Percentiles rank a stretch among this genome's conserved stretches.
Conservation (phyloP, 1,140 invertebrate genomes). For the Sitobion miscanthi region DNA sequence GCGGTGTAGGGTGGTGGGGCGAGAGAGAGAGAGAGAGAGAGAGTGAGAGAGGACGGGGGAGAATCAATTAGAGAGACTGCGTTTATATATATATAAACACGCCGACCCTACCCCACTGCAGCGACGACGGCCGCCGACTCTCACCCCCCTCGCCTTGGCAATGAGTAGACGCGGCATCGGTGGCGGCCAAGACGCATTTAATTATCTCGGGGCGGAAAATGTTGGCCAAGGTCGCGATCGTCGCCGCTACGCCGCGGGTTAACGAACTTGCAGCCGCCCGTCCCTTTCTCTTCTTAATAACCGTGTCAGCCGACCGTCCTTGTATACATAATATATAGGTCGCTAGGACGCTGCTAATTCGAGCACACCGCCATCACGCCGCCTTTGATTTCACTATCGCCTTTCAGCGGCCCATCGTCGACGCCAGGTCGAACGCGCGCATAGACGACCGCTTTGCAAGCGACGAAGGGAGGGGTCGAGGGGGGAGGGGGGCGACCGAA, state of each 20-base stretch:
- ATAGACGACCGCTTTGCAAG: too few relatives aligned
- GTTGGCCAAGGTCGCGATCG: constrained; percentile 49
- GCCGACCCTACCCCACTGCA: constrained; percentile 29
- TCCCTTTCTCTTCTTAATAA: constrained; percentile 49
- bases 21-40: not conserved
- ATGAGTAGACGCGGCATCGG: not conserved
- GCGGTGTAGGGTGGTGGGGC: not conserved
- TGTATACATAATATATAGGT: not conserved
- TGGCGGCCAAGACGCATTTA: constrained; percentile 51
- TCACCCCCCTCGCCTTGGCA: not conserved
- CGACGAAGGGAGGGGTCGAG: too few relatives aligned
- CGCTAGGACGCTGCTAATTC: not conserved
- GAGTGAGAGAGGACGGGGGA: not conserved
- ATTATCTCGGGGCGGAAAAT: constrained; percentile 56
- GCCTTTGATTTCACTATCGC: not conserved
- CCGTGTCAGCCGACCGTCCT: constrained; percentile 47
- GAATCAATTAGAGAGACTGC: constrained; percentile 50
- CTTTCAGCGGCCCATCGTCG: not conserved
- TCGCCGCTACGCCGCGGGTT: constrained; percentile 40
- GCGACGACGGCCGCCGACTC: not conserved
- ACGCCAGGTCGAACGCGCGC: too few relatives aligned
- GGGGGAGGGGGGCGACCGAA: too few relatives aligned
- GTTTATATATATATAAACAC: not conserved
- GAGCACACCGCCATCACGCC: not conserved
- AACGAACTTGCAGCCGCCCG: constrained; percentile 47